Evolutionary conservation across 1,140 invertebrate species (phyloP).

Genomic region (Bathynomus jamesi): DNA sequence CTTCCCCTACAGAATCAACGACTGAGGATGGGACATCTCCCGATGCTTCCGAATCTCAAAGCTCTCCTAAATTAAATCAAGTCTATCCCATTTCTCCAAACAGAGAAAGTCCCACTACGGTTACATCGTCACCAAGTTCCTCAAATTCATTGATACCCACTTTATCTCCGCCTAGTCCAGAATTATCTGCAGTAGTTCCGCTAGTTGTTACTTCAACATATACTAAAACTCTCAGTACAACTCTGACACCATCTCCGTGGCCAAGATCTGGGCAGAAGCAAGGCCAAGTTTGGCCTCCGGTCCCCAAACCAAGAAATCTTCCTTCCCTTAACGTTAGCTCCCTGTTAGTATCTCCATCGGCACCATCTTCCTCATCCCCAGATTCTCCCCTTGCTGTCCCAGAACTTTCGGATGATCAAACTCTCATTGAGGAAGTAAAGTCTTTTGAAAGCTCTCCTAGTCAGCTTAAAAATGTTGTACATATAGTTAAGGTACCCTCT

Average conservation of each 20-base stretch:
- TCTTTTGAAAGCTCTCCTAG: not conserved
- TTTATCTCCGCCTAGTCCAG: not conserved
- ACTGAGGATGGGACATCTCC: conserved; percentile 36
- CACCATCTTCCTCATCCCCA: conserved; percentile 21
- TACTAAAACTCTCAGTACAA: conserved; percentile 3
- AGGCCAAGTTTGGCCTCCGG: conserved; percentile 17
- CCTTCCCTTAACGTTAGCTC: conserved; percentile 19
- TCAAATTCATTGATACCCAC: not conserved
- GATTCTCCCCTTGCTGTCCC: conserved; percentile 19
- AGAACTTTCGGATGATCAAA: conserved; percentile 13
- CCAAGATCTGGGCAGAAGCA: conserved; percentile 17
- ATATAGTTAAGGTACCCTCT: not conserved
- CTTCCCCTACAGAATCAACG: conserved; percentile 36
- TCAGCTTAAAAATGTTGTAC: not conserved
- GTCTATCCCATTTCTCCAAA: not conserved
- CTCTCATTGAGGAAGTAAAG: conserved; percentile 15
- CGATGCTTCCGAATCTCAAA: conserved; percentile 9
- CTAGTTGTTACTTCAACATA: not conserved
- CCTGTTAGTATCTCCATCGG: conserved; percentile 15
- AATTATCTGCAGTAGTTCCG: not conserved
- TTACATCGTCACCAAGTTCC: not conserved
- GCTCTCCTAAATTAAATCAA: not conserved
- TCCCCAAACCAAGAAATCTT: conserved; percentile 23
- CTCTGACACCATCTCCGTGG: conserved; percentile 25
- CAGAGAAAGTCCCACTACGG: not conserved